Base-by-base conservation (phyloP, 2,797 vertebrate genomes). In the Poeciliopsis gracilis region DNA sequence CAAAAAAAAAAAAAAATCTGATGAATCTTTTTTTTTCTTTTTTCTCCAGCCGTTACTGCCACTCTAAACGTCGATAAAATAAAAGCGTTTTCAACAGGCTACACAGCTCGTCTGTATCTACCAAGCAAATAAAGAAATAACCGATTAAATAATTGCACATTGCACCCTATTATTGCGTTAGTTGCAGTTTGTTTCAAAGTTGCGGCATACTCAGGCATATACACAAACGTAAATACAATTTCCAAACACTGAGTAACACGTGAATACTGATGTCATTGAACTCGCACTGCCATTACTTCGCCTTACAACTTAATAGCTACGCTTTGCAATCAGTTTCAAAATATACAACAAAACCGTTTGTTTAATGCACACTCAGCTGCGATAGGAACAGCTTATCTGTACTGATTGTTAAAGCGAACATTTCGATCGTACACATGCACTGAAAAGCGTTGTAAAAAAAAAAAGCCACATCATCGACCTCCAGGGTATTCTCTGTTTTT, bases 81-180 rank as follows among this genome's bases (percentile, higher is more conserved):
- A 63, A 73, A 72, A 46, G 67, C 75, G 80, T 84, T 77, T 79
- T 74, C 76, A 78, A 82, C 78, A 89, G 86, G 81, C 87, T 86
- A 85, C 87, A 87, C 84, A 77, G 74, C 88, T 91, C 76, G 85
- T 79, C 79, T 80, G 80, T 71, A 36, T 83, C 86, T 92, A 92
- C 13, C 90, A 90, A 25, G 75, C 85, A 85, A 89, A 80, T 78
- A 90, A 90, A 47, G 41, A 90, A 90, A 83, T 81, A 87, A 93
- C 73, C 83, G 80, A 91, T 92, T 94, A 91, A 92, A 93, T 93
- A 93, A 94, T 94, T 94, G 94, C 93, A 95, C 94, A 92, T 94
- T 88, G 91, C 90, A 94, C 93, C 92, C 89, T 93, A 93, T 95
- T 95, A 95, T 95, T 95, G 94, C 94, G 93, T 95, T 90, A 92